A percentile compares a stretch with the other conserved stretches of the same genome.
Conservation (phyloP, 2,888 invertebrate genomes). For the Tetranychus piercei region DNA sequence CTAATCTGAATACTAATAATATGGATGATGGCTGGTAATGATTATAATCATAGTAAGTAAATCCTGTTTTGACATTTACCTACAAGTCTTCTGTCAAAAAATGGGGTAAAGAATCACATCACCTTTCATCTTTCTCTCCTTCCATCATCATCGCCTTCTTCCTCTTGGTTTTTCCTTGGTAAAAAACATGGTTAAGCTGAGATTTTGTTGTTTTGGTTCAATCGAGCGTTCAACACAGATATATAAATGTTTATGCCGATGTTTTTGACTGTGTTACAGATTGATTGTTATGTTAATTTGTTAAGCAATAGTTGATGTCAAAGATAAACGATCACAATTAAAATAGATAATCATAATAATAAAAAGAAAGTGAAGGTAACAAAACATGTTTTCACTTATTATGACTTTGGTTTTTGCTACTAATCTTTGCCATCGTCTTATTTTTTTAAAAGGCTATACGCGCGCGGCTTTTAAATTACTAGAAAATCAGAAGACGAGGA, state of each 20-base stretch:
- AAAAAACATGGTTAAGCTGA: neutral
- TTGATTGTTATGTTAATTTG: no score
- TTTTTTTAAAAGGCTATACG: neutral
- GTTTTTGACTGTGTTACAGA: no score
- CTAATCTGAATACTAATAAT: no score
- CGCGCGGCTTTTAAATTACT: slow-evolving; percentile 1
- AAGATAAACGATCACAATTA: no score
- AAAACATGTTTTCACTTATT: neutral
- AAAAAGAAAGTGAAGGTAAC: neutral
- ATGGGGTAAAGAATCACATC: neutral
- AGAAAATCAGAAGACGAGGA: neutral
- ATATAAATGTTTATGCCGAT: neutral
- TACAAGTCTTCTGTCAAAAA: neutral
- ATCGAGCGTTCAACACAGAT: neutral
- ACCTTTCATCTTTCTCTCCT: no score
- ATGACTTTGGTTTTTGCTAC: no score
- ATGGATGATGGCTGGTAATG: neutral
- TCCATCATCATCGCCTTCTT: no score
- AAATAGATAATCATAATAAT: neutral
- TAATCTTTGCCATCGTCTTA: neutral
- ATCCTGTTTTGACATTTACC: neutral
- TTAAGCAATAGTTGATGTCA: no score
- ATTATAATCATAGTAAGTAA: neutral
- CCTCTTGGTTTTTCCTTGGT: no score
- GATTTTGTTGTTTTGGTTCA: neutral